Conservation (phyloP, 2,113 vertebrate species). For the Rhinogobius similis region DNA sequence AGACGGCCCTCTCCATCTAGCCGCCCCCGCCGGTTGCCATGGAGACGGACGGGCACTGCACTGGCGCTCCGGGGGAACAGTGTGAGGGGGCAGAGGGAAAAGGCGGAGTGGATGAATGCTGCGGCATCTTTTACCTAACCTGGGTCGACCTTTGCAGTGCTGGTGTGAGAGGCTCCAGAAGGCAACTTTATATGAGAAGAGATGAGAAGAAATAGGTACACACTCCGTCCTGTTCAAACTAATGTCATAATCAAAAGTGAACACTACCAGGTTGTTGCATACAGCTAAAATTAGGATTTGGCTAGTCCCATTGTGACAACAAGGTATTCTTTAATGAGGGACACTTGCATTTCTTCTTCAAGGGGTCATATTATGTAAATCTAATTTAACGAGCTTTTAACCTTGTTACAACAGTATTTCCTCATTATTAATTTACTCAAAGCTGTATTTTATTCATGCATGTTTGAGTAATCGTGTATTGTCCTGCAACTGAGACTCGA, state of each 20-base stretch:
- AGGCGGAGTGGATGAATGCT: conserved; percentile 64
- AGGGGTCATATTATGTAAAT: too few species aligned
- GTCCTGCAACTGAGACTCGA: too few species aligned
- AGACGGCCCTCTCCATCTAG: conserved; percentile 73
- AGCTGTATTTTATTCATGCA: too few species aligned
- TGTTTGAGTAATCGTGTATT: too few species aligned
- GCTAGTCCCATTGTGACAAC: neutral
- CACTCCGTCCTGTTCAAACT: neutral
- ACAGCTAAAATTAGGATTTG: neutral
- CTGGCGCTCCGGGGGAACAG: conserved; percentile 62
- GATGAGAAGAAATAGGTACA: conserved; percentile 23
- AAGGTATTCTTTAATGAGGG: neutral
- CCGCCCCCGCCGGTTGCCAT: conserved; percentile 73
- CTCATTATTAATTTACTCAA: too few species aligned
- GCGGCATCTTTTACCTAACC: conserved; percentile 72
- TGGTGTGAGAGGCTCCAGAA: conserved; percentile 41
- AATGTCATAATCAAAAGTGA: neutral
- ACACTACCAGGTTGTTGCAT: neutral
- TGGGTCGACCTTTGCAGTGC: conserved; percentile 67
- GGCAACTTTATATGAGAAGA: conserved; percentile 39
- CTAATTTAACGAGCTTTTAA: too few species aligned
- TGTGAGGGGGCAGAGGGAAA: conserved; percentile 68
- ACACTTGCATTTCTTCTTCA: too few species aligned
- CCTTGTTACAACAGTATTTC: too few species aligned
- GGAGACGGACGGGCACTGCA: conserved; percentile 60